Evolutionary conservation across 2,113 vertebrate species (phyloP), one percentile per base, ranked within the genome.

Genomic region (Sialia sialis): DNA sequence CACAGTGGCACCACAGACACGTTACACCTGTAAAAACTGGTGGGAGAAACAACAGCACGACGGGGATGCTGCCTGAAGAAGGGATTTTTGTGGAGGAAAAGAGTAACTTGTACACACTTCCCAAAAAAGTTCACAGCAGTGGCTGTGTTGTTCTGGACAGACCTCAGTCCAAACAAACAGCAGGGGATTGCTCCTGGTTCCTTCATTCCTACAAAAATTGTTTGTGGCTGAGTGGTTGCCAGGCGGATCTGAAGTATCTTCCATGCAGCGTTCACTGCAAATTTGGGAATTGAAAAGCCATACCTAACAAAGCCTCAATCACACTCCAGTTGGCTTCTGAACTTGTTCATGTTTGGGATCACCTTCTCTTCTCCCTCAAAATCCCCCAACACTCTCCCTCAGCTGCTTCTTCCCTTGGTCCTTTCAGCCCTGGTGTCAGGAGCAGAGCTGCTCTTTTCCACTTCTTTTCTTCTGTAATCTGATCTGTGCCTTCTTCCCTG

Each of bases 231-330:
- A 43, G 43, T 9, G 41, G 22, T 5, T 44, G 55, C 51, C 51
- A 55, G 39, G 32, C 6, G 48, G 56, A 88, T 41, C 44, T 59
- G 23, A 67, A 73, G 11, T 7, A 29, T 6, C 25, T 34, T 10
- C 2, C 11, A 38, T 0, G 13, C 21, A 5, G 3, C 0, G 0
- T 18, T 62, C 75, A 81, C 48, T 41, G 69, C 39, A 78, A 59
- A 41, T 66, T 21, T 17, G 38, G 26, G 51, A 87, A 77, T 39
- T 43, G 55, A 32, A 88, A 89, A 91, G 2, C 18, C 34, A n/a
- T 29, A 51, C 9, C 7, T 16, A 59, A 54, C 2, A 63, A 73
- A 83, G 51, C 29, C 59, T 74, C 48, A 25, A 2, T 15, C 95
- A 63, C 26, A 11, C 17, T 51, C 21, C 51, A 54, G 21, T 0